A percentile compares a stretch with the other conserved stretches of the same genome.
Conservation (phyloP, 2,113 vertebrate species). For the Tachycineta bicolor region DNA sequence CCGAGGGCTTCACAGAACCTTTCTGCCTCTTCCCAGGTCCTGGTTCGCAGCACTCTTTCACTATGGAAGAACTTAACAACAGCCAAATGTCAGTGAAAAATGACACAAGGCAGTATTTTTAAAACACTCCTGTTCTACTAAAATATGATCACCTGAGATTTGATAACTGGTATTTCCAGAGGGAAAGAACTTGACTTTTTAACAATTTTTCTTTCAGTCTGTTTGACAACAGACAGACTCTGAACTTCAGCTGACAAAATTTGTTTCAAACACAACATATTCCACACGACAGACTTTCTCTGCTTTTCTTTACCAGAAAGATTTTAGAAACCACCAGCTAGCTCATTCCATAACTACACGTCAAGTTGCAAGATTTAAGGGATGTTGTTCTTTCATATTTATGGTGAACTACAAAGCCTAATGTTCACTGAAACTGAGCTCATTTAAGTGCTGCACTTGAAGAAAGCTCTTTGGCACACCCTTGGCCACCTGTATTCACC, state of each 20-base stretch:
- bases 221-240: background rate
- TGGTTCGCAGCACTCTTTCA: constrained; percentile 86
- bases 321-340: constrained; percentile 1
- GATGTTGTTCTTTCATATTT: background rate
- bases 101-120: background rate
- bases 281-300: background rate
- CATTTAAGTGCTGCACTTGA: background rate
- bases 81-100: background rate
- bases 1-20: constrained; percentile 90
- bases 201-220: background rate
- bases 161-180: background rate
- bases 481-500: background rate
- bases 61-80: constrained; percentile 86
- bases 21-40: constrained; percentile 93
- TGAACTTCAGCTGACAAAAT: background rate
- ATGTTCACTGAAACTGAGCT: background rate
- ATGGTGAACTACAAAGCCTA: background rate
- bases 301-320: background rate
- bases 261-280: background rate
- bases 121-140: background rate
- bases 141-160: background rate
- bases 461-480: background rate
- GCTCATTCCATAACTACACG: background rate
- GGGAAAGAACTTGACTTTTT: background rate
- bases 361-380: background rate